Percentiles rank a stretch among this genome's conserved stretches.
Evolutionary conservation across 2,888 invertebrate genomes (phyloP).

Genomic region (Drosophila putrida): DNA sequence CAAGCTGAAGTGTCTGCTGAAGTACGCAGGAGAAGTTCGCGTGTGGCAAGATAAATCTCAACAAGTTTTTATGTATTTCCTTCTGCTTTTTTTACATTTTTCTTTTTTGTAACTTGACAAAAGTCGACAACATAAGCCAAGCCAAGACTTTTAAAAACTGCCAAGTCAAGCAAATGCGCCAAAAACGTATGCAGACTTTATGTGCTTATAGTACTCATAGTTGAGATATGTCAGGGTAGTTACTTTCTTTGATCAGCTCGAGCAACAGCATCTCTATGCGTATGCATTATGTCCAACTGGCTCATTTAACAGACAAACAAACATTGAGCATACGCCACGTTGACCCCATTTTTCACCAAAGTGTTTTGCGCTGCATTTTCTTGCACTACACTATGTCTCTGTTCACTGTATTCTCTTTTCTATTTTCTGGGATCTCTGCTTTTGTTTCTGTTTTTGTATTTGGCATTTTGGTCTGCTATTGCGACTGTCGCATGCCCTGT

Average conservation of each 20-base stretch:
- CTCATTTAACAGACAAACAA: conserved; percentile 66
- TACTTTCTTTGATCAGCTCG: conserved; percentile 48
- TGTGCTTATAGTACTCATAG: conserved; percentile 14
- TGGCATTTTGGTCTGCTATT: conserved; percentile 22
- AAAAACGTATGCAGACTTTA: conserved; percentile 49
- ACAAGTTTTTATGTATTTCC: conserved; percentile 75
- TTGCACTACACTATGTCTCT: too few species aligned
- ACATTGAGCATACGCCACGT: conserved; percentile 66
- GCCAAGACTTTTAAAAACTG: conserved; percentile 50
- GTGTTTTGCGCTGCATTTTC: conserved; percentile 36
- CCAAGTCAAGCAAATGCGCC: conserved; percentile 58
- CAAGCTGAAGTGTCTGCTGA: conserved; percentile 25
- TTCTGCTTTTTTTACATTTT: conserved; percentile 22
- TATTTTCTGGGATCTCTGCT: conserved; percentile 11
- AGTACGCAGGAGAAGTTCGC: conserved; percentile 46
- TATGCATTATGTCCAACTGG: conserved; percentile 38
- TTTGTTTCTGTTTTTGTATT: conserved; percentile 12
- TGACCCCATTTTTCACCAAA: conserved; percentile 60
- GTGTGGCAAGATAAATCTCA: conserved; percentile 79
- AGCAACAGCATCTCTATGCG: conserved; percentile 6
- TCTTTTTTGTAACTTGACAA: conserved; percentile 51
- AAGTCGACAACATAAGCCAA: conserved; percentile 72
- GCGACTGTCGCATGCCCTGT: conserved; percentile 37
- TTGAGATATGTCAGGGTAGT: conserved; percentile 19
- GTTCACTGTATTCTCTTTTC: conserved; percentile 19